Percentiles rank a stretch among this genome's conserved stretches.
phyloP scores from a whole-genome alignment of 2,113 vertebrate genomes.

The Ellobius talpinus region DNA sequence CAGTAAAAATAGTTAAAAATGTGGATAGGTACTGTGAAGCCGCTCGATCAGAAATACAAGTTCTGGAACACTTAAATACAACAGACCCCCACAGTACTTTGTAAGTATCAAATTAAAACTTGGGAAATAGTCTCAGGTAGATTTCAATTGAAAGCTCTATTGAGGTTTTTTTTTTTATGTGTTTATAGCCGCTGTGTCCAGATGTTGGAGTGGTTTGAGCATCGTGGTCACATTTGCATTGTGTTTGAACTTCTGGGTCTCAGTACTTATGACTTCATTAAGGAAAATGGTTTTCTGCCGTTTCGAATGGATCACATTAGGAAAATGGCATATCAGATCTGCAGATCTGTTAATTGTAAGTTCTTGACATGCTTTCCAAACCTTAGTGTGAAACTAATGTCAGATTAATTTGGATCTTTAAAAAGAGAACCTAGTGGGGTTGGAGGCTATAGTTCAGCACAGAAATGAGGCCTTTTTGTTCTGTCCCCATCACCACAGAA shows the following conservation, averaged over 20 bases:
- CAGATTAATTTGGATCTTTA: background rate
- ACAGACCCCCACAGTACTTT: conserved; percentile 86
- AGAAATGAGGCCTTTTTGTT: background rate
- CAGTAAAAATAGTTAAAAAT: conserved; percentile 96
- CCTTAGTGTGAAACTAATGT: background rate
- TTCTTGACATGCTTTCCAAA: conserved; percentile 38
- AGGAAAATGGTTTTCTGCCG: conserved; percentile 94
- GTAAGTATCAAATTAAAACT: conserved; percentile 74
- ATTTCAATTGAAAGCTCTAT: background rate
- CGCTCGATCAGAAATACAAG: conserved; percentile 92
- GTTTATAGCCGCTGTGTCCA: conserved; percentile 90
- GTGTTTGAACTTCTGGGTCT: conserved; percentile 94
- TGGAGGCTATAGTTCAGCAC: background rate
- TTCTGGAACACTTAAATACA: conserved; percentile 90
- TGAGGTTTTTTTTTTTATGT: conserved; percentile 8
- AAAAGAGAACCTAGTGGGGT: background rate
- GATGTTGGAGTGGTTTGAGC: conserved; percentile 95
- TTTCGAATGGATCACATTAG: conserved; percentile 93
- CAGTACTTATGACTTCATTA: conserved; percentile 95
- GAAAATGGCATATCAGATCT: conserved; percentile 93
- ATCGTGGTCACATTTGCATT: conserved; percentile 92
- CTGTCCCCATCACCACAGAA: background rate
- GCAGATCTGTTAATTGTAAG: conserved; percentile 93
- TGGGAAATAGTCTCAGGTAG: background rate
- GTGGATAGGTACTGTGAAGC: conserved; percentile 91